phyloP scores from a whole-genome alignment of 2,888 invertebrate species.

The Steinernema scapterisci region DNA sequence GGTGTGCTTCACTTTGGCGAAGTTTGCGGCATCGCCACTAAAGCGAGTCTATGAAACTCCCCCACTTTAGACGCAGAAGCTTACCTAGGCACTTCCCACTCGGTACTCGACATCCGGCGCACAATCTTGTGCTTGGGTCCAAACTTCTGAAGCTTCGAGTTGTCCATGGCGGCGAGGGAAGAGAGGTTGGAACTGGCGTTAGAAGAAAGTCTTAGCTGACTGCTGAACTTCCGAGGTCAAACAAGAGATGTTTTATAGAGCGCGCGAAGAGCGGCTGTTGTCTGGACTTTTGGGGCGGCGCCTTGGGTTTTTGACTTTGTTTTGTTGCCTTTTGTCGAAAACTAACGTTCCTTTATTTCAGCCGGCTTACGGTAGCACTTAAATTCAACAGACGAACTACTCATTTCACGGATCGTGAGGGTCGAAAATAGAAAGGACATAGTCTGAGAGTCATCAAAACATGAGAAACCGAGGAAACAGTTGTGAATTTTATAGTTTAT shows the following conservation, averaged over 20 bases:
- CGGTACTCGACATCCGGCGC: constrained; percentile 21
- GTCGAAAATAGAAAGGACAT: too few relatives aligned
- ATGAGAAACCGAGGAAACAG: too few relatives aligned
- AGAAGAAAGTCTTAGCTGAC: not conserved
- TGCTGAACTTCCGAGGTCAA: too few relatives aligned
- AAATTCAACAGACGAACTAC: too few relatives aligned
- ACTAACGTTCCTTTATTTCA: too few relatives aligned
- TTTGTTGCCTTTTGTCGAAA: not conserved
- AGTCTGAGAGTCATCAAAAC: too few relatives aligned
- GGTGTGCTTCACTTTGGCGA: constrained; percentile 20
- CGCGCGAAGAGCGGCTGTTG: not conserved
- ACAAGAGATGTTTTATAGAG: not conserved
- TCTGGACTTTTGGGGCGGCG: not conserved
- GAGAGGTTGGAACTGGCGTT: not conserved
- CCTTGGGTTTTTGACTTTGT: not conserved
- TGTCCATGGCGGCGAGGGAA: not conserved
- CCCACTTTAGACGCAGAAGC: too few relatives aligned
- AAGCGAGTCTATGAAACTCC: not conserved
- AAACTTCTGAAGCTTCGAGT: not conserved
- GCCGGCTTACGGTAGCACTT: too few relatives aligned
- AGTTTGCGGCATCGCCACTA: not conserved
- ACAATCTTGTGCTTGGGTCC: constrained; percentile 17
- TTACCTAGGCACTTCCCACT: constrained; percentile 19
- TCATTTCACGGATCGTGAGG: too few relatives aligned
- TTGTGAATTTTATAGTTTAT: too few relatives aligned